Conservation (phyloP, 2,113 vertebrate genomes). For the Catharus minimus region DNA sequence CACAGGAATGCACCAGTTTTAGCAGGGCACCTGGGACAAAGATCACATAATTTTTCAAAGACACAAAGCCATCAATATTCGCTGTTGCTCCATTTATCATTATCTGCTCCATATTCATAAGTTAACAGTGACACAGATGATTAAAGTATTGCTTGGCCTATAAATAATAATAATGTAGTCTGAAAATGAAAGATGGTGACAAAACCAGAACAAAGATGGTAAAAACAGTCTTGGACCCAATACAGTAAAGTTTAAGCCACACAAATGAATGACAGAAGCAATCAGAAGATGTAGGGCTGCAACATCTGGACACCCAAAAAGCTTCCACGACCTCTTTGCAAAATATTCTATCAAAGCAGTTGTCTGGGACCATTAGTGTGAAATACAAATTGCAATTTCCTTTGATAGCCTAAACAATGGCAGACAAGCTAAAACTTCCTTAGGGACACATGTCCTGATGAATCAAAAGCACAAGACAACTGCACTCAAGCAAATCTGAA, state of each 20-base stretch:
- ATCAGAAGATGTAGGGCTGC: not conserved
- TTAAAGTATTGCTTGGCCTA: slow-evolving; percentile 65
- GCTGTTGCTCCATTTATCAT: slow-evolving; percentile 61
- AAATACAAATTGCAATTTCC: not conserved
- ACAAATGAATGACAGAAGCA: not conserved
- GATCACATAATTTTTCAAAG: slow-evolving; percentile 34
- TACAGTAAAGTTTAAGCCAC: not conserved
- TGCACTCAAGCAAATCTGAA: not conserved
- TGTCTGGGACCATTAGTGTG: not conserved
- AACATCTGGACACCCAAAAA: not conserved
- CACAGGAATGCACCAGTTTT: not conserved
- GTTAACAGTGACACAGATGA: slow-evolving; percentile 66
- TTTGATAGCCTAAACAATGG: not conserved
- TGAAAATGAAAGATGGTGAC: slow-evolving; percentile 62
- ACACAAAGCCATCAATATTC: slow-evolving; percentile 66
- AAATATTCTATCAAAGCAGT: not conserved
- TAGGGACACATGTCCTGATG: not conserved
- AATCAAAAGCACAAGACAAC: not conserved
- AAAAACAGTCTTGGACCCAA: slow-evolving; percentile 4
- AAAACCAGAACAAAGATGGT: slow-evolving; percentile 47
- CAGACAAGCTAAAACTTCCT: not conserved
- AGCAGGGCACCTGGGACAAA: slow-evolving; percentile 39
- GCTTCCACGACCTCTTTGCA: not conserved
- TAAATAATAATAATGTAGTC: slow-evolving; percentile 62
- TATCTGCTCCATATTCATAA: slow-evolving; percentile 66